phyloP scores from a whole-genome alignment of 2,888 invertebrate genomes.

The Erebia palarica region DNA sequence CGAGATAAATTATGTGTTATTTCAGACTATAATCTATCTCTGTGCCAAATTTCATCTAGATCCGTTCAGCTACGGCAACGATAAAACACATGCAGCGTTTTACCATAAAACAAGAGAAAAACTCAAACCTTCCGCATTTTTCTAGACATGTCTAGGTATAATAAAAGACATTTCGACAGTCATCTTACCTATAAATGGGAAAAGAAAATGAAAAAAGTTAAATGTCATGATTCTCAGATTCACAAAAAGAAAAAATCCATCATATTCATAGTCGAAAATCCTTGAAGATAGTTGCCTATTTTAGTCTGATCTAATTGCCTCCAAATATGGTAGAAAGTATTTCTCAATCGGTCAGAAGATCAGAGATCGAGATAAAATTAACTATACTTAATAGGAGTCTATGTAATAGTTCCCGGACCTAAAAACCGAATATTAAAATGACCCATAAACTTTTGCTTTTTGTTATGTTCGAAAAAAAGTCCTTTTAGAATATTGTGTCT shows the following conservation, averaged over 20 bases:
- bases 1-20: too few species aligned
- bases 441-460: background rate
- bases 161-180: background rate
- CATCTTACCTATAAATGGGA: background rate
- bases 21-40: too few species aligned
- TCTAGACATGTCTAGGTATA: background rate
- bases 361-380: background rate
- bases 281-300: background rate
- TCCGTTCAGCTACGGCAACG: background rate
- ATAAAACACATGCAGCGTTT: background rate
- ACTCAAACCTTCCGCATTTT: background rate
- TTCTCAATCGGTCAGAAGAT: slow-evolving; percentile 5
- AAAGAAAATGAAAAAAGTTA: background rate
- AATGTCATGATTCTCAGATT: background rate
- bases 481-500: background rate
- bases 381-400: background rate
- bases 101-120: background rate
- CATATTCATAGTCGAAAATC: background rate
- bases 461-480: background rate
- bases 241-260: background rate
- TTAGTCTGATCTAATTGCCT: background rate
- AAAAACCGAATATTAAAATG: background rate
- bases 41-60: too few species aligned
- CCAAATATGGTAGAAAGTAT: slow-evolving; percentile 14
- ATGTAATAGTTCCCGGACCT: background rate